Base-by-base conservation (phyloP, 92 coral and sea anemone genomes). In the Plumapathes pennacea region DNA sequence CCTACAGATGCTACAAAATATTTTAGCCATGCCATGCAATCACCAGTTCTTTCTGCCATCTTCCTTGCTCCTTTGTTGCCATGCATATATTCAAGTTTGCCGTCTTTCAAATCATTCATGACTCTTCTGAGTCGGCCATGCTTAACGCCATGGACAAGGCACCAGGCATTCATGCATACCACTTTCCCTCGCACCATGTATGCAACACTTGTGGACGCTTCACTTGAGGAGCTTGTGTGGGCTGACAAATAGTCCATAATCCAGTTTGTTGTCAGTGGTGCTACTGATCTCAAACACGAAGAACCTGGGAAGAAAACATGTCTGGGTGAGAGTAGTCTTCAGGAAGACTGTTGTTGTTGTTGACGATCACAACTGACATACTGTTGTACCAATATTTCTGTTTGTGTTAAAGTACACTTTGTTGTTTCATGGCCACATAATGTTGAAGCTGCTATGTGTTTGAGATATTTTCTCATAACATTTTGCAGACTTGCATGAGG, bases 1-100 rank as follows among this genome's bases (percentile, higher is more conserved):
- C 73, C 66, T 32, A 51, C 37, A 11, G 47, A 13, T 25, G 40
- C 39, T 1, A 65, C 73, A 13, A 65, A 54, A 32, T 24, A 52
- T 9, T 26, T 1, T 26, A 53, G 1, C 73, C 65, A 65, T 4
- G 73, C 73, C 6, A 52, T 10, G 36, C 65, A 51, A 14, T 52
- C 50, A 37, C 47, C n/a, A 1, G 73, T 65, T 25, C 51, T 65
- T 53, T 23, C n/a, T 15, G 32, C 5, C 13, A 1, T 2, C 38
- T 57, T 32, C 31, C 4, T 14, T 36, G 3, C 23, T 36, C 73
- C 50, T 18, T 44, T 44, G 20, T 44, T 44, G 10, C 50, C 50
- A 18, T 44, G 50, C 21, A 7, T 18, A 44, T 9, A 10, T 6
- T 9, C 17, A 6, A 10, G 9, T 44, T 10, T 7, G 7, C 20